Percentiles rank a stretch among this genome's conserved stretches.
These are phyloP conservation scores for Glomeris maerens DNA, from an alignment of 1,140 invertebrate genomes.

Conservation along the genomic window DNA sequence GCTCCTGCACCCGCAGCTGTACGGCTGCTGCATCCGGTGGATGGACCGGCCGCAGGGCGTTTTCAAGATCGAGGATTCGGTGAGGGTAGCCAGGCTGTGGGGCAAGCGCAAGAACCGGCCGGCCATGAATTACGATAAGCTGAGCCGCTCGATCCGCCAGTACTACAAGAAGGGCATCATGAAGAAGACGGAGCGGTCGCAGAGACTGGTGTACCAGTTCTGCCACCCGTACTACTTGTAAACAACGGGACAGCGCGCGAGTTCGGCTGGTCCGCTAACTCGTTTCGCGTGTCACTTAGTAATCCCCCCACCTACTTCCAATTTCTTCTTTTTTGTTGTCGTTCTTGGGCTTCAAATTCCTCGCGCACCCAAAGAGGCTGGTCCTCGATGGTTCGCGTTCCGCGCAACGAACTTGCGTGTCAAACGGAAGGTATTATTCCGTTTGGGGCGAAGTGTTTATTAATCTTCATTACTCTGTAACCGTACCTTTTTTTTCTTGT, in stretches of 20 bases:
- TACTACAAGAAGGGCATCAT: constrained; percentile 99
- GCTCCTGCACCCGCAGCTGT: constrained; percentile 63
- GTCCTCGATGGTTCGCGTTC: too few species aligned
- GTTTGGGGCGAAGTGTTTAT: too few species aligned
- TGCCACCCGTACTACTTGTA: constrained; percentile 84
- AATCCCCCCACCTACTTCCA: background rate
- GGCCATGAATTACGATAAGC: constrained; percentile 99
- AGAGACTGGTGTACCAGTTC: constrained; percentile 97
- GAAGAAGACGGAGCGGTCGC: constrained; percentile 96
- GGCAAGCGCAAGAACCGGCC: constrained; percentile 93
- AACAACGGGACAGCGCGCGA: constrained; percentile 17
- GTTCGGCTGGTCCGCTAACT: background rate
- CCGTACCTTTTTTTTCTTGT: too few species aligned
- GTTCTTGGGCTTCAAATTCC: background rate
- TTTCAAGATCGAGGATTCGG: constrained; percentile 98
- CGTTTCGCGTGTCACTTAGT: constrained; percentile 1
- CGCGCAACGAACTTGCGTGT: too few species aligned
- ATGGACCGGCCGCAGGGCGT: constrained; percentile 83
- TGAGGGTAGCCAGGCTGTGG: constrained; percentile 88
- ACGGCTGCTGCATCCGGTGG: constrained; percentile 92
- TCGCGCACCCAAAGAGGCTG: background rate
- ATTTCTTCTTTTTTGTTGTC: constrained; percentile 9
- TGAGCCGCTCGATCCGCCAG: constrained; percentile 91
- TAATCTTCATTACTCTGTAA: too few species aligned
- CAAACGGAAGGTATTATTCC: too few species aligned